Conservation (phyloP, 2,888 invertebrate genomes). For the Scaeva pyrastri region DNA sequence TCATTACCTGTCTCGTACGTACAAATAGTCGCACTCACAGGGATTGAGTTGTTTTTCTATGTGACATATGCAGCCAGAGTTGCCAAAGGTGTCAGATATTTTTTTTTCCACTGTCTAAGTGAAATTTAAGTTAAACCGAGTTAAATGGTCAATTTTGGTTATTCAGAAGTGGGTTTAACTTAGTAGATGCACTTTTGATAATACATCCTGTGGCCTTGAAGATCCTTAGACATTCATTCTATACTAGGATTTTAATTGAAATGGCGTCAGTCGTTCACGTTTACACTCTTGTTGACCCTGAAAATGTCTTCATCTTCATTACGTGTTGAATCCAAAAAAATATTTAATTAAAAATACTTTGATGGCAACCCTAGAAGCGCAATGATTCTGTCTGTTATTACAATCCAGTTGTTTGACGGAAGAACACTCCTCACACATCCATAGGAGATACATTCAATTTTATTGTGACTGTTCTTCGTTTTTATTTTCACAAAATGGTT, state of each 20-base stretch:
- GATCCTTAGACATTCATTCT: too few species aligned
- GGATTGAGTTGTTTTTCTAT: conserved; percentile 47
- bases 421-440: not conserved
- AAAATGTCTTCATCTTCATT: too few species aligned
- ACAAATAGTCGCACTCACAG: conserved; percentile 18
- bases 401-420: conserved; percentile 5
- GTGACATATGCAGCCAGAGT: conserved; percentile 24
- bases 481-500: conserved; percentile 24
- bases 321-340: too few species aligned
- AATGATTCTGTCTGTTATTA: conserved; percentile 11
- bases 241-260: too few species aligned
- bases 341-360: too few species aligned
- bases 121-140: not conserved
- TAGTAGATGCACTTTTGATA: too few species aligned
- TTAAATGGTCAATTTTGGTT: not conserved
- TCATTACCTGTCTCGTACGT: conserved; percentile 48
- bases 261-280: too few species aligned
- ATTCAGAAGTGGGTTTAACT: too few species aligned
- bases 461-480: conserved; percentile 18
- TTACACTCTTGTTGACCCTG: too few species aligned
- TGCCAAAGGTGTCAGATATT: not conserved
- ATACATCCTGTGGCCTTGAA: too few species aligned
- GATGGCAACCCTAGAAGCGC: not conserved
- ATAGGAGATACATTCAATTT: conserved; percentile 8
- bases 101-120: not conserved